Conservation (phyloP, 1,140 invertebrate genomes). For the Drosophila fuyamai region DNA sequence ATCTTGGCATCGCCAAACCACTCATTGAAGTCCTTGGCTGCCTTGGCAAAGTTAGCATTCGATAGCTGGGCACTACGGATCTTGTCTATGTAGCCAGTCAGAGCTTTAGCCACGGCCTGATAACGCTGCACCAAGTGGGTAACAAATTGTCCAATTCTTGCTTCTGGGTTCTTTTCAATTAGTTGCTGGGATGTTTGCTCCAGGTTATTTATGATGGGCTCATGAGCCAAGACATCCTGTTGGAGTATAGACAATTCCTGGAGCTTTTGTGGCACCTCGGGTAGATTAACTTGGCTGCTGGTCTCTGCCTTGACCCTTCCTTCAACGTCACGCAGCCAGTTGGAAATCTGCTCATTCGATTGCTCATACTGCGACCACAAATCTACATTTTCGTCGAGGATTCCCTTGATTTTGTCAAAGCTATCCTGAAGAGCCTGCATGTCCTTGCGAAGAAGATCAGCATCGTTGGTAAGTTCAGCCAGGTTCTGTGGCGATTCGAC, state of each 20-base stretch:
- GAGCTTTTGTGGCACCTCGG: slow-evolving; percentile 90
- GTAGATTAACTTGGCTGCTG: slow-evolving; percentile 88
- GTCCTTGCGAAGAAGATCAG: slow-evolving; percentile 88
- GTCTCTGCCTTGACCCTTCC: slow-evolving; percentile 91
- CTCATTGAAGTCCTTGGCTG: slow-evolving; percentile 89
- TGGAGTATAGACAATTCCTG: slow-evolving; percentile 88
- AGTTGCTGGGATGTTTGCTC: slow-evolving; percentile 90
- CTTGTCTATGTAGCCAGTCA: slow-evolving; percentile 89
- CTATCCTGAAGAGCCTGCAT: slow-evolving; percentile 89
- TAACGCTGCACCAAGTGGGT: slow-evolving; percentile 91
- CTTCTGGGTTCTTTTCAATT: slow-evolving; percentile 91
- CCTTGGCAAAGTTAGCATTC: slow-evolving; percentile 88
- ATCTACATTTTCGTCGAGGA: slow-evolving; percentile 90
- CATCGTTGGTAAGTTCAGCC: slow-evolving; percentile 87
- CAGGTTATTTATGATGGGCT: slow-evolving; percentile 89
- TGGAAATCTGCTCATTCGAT: slow-evolving; percentile 90
- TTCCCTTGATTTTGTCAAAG: slow-evolving; percentile 89
- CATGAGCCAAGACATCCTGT: slow-evolving; percentile 88
- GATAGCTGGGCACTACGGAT: slow-evolving; percentile 89
- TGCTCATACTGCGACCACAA: slow-evolving; percentile 93
- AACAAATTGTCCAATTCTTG: slow-evolving; percentile 91
- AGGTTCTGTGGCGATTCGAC: slow-evolving; percentile 89
- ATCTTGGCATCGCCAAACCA: slow-evolving; percentile 92
- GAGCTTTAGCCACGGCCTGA: slow-evolving; percentile 90
- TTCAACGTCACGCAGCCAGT: slow-evolving; percentile 95